Conservation (phyloP, 1,140 invertebrate genomes). For the Orchesella cincta region DNA sequence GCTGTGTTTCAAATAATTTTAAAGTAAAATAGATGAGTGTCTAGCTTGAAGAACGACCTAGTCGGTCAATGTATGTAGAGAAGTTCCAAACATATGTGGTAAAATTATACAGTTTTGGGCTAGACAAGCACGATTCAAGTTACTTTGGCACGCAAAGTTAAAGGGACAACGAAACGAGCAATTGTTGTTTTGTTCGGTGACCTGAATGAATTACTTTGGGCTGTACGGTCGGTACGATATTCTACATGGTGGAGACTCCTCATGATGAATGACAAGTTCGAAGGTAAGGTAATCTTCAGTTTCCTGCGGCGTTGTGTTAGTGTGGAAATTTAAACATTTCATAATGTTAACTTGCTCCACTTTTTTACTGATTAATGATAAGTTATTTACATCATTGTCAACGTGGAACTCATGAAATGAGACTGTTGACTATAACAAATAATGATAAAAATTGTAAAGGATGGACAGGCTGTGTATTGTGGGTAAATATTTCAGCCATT, state of each 20-base stretch:
- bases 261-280: slow-evolving; percentile 23
- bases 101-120: too few species aligned
- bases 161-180: neutral
- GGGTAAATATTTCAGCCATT: too few species aligned
- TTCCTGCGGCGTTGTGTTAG: neutral
- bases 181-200: slow-evolving; percentile 26
- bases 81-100: too few species aligned
- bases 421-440: too few species aligned
- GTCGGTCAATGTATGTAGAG: too few species aligned
- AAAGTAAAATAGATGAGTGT: slow-evolving; percentile 11
- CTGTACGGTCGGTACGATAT: neutral
- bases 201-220: slow-evolving; percentile 15
- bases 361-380: slow-evolving; percentile 17
- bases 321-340: neutral
- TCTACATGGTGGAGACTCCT: neutral
- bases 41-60: neutral
- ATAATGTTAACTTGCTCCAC: neutral
- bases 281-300: slow-evolving; percentile 15
- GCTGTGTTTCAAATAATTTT: slow-evolving; percentile 11
- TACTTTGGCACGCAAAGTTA: slow-evolving; percentile 12
- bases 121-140: too few species aligned
- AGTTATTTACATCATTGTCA: slow-evolving; percentile 25
- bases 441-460: too few species aligned
- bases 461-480: too few species aligned
- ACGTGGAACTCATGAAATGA: too few species aligned